phyloP scores from a whole-genome alignment of 1,140 invertebrate species.

The Anoplolepis gracilipes region DNA sequence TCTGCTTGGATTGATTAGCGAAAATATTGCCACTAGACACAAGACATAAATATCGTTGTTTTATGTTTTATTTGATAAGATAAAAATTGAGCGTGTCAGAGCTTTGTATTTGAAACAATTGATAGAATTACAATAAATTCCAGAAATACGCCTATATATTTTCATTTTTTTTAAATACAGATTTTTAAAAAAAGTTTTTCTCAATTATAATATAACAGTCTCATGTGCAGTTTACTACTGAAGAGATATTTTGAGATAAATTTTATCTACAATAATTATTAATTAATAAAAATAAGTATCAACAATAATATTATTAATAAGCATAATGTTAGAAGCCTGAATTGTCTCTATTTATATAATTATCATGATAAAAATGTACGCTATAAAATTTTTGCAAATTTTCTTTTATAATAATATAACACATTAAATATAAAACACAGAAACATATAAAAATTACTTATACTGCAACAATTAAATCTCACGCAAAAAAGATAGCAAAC shows the following conservation, averaged over 20 bases:
- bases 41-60: background rate
- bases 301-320: too few relatives aligned
- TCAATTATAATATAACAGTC: background rate
- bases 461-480: too few relatives aligned
- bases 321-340: background rate
- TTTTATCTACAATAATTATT: background rate
- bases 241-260: background rate
- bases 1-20: background rate
- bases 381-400: background rate
- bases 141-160: background rate
- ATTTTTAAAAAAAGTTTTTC: constrained; percentile 11
- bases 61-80: background rate
- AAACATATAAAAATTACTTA: too few relatives aligned
- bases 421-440: background rate
- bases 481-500: too few relatives aligned
- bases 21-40: background rate
- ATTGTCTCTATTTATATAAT: background rate
- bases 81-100: background rate
- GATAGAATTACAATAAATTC: background rate
- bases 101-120: constrained; percentile 5
- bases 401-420: too few relatives aligned
- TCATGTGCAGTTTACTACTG: background rate
- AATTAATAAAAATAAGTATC: background rate
- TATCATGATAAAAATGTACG: background rate
- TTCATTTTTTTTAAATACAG: background rate